Conservation (phyloP, 2,113 vertebrate genomes). For the Heterochromis multidens region DNA sequence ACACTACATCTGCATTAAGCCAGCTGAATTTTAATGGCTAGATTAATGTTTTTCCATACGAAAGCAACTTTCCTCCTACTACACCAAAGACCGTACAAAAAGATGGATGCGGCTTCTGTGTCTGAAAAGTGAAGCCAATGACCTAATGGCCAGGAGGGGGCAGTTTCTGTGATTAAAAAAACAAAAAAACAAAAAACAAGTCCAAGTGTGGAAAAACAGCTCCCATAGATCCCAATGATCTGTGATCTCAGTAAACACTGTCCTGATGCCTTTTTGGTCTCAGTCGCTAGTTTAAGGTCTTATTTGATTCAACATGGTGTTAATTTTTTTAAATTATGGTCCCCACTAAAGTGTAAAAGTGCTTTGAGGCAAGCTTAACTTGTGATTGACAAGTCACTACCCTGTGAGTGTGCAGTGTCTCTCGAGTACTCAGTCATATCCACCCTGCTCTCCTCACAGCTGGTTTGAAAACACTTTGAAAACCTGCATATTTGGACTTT, state of each 20-base stretch:
- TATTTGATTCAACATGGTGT: not conserved
- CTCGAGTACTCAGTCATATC: not conserved
- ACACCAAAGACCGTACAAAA: not conserved
- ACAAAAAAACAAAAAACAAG: too few relatives aligned
- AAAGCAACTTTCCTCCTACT: not conserved
- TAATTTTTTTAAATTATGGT: not conserved
- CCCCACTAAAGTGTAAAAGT: not conserved
- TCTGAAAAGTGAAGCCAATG: too few relatives aligned
- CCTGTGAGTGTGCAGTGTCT: not conserved
- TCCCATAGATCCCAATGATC: not conserved
- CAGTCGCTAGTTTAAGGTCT: not conserved
- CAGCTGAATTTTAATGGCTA: not conserved
- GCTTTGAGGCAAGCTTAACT: not conserved
- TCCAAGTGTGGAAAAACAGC: too few relatives aligned
- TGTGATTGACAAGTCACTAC: not conserved
- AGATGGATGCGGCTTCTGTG: too few relatives aligned
- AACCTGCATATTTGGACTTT: too few relatives aligned
- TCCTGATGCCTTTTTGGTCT: not conserved
- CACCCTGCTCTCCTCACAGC: not conserved
- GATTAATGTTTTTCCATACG: not conserved
- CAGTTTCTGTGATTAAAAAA: too few relatives aligned
- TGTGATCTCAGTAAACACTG: not conserved
- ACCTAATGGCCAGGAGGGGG: too few relatives aligned
- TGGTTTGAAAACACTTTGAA: not conserved
- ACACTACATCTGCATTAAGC: accelerated